These are phyloP conservation scores for Sternotherus odoratus DNA, from an alignment of 2,797 vertebrate genomes.

Conservation along the genomic window DNA sequence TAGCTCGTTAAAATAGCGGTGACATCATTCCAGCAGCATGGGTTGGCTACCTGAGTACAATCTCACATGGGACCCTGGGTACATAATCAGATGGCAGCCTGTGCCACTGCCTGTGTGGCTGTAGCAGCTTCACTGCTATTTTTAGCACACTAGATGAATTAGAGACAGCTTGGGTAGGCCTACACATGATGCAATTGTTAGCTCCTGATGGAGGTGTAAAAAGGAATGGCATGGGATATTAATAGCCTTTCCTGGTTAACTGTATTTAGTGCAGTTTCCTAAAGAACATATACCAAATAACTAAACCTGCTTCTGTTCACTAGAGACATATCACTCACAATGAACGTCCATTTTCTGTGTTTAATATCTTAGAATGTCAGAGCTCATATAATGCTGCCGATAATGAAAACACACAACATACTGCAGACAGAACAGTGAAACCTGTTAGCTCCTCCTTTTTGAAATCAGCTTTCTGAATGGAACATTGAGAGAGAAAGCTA, in stretches of 20 bases:
- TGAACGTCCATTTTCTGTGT: neutral
- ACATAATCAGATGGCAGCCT: neutral
- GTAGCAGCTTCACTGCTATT: neutral
- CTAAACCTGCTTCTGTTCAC: neutral
- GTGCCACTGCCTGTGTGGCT: neutral
- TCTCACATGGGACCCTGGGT: neutral
- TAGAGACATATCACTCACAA: neutral
- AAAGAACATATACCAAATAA: neutral
- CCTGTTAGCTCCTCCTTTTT: neutral
- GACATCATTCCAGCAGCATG: neutral
- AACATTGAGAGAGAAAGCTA: neutral
- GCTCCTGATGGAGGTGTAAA: neutral
- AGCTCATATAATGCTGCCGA: neutral
- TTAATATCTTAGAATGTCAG: neutral
- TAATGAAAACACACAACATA: neutral
- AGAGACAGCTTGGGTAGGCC: neutral
- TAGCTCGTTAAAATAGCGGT: neutral
- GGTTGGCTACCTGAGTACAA: neutral
- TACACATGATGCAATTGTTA: neutral
- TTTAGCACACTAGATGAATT: neutral
- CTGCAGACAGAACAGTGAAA: neutral
- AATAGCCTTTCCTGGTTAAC: neutral
- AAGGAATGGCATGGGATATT: neutral
- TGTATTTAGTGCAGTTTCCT: neutral
- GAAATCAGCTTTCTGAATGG: slow-evolving; percentile 15